A percentile compares a stretch with the other conserved stretches of the same genome.
These are phyloP conservation scores for Cotesia glomerata DNA, from an alignment of 1,140 invertebrate genomes.

Conservation along the genomic window DNA sequence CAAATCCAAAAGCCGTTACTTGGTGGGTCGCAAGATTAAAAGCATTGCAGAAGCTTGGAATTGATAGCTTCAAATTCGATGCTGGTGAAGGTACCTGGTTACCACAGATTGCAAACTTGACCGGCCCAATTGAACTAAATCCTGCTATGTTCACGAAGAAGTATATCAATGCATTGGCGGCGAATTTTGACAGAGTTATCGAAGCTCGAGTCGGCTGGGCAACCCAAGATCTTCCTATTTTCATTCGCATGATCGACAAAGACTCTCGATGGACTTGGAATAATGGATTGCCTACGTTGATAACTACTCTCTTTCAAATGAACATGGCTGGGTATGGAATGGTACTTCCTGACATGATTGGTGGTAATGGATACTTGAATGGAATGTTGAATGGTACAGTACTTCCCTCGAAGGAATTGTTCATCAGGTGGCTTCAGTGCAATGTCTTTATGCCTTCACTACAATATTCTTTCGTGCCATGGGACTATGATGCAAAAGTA, in stretches of 20 bases:
- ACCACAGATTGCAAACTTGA: constrained; percentile 64
- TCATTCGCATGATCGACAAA: constrained; percentile 89
- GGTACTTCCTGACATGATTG: constrained; percentile 91
- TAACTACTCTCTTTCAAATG: constrained; percentile 81
- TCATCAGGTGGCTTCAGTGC: constrained; percentile 87
- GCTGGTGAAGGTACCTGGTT: constrained; percentile 79
- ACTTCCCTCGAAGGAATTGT: constrained; percentile 78
- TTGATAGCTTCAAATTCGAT: constrained; percentile 93
- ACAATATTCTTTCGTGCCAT: constrained; percentile 88
- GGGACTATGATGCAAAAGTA: constrained; percentile 80
- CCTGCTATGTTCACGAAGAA: constrained; percentile 70
- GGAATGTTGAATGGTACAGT: constrained; percentile 53
- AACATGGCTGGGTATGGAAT: constrained; percentile 85
- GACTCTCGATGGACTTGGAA: constrained; percentile 80
- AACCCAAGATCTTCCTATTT: constrained; percentile 80
- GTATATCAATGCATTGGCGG: constrained; percentile 70
- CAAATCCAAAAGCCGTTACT: constrained; percentile 71
- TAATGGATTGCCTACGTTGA: constrained; percentile 79
- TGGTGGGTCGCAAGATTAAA: constrained; percentile 77
- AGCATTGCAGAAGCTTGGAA: constrained; percentile 67
- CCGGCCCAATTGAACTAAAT: constrained; percentile 59
- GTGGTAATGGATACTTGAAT: constrained; percentile 80
- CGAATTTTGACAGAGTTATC: constrained; percentile 70
- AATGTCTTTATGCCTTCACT: constrained; percentile 86
- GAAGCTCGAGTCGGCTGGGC: constrained; percentile 74